Evolutionary conservation across 2,797 vertebrate species (phyloP).

Genomic region (Setipinna tenuifilis): DNA sequence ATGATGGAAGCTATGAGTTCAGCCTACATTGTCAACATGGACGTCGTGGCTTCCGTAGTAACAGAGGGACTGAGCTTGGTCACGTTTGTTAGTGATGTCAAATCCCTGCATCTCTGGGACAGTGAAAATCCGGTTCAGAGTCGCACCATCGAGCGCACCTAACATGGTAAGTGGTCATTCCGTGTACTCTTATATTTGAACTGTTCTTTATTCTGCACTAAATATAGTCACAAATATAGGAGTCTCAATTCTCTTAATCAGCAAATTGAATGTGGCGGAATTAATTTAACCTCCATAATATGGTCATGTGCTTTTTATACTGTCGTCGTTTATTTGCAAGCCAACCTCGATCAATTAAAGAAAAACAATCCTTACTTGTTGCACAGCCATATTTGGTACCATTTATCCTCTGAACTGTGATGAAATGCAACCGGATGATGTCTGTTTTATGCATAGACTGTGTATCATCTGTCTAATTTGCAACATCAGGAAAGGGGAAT

Average conservation of each 20-base stretch:
- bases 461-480: too few relatives aligned
- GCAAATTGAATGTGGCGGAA: background rate
- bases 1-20: background rate
- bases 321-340: too few relatives aligned
- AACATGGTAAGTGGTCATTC: conserved; percentile 69
- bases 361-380: too few relatives aligned
- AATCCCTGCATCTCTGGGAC: conserved; percentile 46
- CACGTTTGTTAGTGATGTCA: conserved; percentile 12
- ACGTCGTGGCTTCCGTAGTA: conserved; percentile 62
- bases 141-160: conserved; percentile 43
- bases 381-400: too few relatives aligned
- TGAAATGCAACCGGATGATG: background rate
- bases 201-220: background rate
- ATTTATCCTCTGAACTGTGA: background rate
- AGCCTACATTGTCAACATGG: conserved; percentile 49
- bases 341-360: too few relatives aligned
- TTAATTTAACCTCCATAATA: too few relatives aligned
- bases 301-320: too few relatives aligned
- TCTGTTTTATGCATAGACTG: too few relatives aligned
- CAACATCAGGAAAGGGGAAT: background rate
- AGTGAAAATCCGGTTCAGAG: background rate
- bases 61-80: conserved; percentile 47
- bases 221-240: background rate
- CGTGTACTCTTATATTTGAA: background rate
- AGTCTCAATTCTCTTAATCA: too few relatives aligned